Conservation (phyloP, 2,888 invertebrate genomes). For the Salpingus planirostris region DNA sequence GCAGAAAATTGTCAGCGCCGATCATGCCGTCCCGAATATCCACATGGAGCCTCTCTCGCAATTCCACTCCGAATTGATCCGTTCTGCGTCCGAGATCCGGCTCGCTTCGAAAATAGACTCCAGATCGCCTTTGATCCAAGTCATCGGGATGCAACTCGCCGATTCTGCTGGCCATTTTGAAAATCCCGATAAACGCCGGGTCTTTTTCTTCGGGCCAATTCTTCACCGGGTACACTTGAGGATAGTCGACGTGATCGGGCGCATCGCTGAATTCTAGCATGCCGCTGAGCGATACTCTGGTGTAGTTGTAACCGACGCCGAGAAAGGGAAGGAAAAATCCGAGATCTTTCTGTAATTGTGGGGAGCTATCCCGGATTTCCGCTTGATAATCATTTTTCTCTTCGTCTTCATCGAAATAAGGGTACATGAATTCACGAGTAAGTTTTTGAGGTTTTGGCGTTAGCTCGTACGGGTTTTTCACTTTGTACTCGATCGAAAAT, state of each 20-base stretch:
- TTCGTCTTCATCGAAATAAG: slow-evolving; percentile 76
- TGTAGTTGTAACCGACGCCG: slow-evolving; percentile 81
- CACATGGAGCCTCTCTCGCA: slow-evolving; percentile 78
- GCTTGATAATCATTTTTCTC: slow-evolving; percentile 70
- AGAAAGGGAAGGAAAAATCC: slow-evolving; percentile 90
- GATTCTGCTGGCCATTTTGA: slow-evolving; percentile 80
- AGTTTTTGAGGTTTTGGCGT: too few relatives aligned
- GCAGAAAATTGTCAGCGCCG: slow-evolving; percentile 82
- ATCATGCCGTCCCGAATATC: slow-evolving; percentile 85
- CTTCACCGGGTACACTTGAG: slow-evolving; percentile 72
- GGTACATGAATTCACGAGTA: slow-evolving; percentile 88
- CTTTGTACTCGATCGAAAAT: too few relatives aligned
- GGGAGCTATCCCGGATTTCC: slow-evolving; percentile 73
- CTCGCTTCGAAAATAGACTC: slow-evolving; percentile 72
- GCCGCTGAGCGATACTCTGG: slow-evolving; percentile 56
- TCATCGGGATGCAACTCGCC: slow-evolving; percentile 65
- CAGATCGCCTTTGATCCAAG: slow-evolving; percentile 65
- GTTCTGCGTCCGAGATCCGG: slow-evolving; percentile 62
- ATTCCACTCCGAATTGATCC: slow-evolving; percentile 77
- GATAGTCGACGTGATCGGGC: slow-evolving; percentile 73
- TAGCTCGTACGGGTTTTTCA: too few relatives aligned
- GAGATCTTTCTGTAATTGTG: slow-evolving; percentile 82
- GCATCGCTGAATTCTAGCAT: slow-evolving; percentile 81
- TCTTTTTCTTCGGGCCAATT: slow-evolving; percentile 83
- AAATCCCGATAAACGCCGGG: slow-evolving; percentile 90